These are phyloP conservation scores for Tenthredo distinguenda DNA, from an alignment of 2,888 invertebrate species.

Conservation along the genomic window DNA sequence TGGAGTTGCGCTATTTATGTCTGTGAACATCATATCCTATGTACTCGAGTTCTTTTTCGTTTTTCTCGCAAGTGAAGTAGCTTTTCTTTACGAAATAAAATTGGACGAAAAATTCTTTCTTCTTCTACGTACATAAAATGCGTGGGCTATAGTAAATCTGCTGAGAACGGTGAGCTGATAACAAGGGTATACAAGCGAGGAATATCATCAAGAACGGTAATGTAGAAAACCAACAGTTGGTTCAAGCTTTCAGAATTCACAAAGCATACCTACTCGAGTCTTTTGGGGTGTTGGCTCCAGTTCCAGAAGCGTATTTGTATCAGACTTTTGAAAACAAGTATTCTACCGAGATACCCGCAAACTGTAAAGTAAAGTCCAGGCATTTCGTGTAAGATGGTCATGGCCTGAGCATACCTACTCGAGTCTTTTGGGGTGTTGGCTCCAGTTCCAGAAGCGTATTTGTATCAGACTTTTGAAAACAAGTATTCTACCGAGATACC, in stretches of 20 bases:
- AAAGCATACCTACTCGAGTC: slow-evolving; percentile 26
- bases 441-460: slow-evolving; percentile 13
- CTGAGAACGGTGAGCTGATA: slow-evolving; percentile 12
- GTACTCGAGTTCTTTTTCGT: too few species aligned
- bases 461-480: slow-evolving; percentile 13
- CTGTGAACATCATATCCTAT: not conserved
- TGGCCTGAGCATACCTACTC: slow-evolving; percentile 22
- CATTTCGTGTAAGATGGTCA: not conserved
- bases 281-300: not conserved
- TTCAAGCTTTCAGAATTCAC: not conserved
- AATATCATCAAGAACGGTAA: not conserved
- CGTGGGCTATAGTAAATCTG: not conserved
- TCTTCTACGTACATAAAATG: not conserved
- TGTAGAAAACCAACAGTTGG: slow-evolving; percentile 5
- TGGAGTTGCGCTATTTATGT: not conserved
- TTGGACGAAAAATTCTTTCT: not conserved
- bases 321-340: slow-evolving; percentile 23
- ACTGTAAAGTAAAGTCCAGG: slow-evolving; percentile 10
- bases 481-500: not conserved
- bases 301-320: slow-evolving; percentile 13
- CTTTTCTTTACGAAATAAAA: not conserved
- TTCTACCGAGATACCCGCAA: not conserved
- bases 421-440: not conserved
- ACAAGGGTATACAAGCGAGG: not conserved
- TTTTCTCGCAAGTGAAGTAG: not conserved